phyloP scores from a whole-genome alignment of 2,797 vertebrate genomes.

The Chromobotia macracanthus region DNA sequence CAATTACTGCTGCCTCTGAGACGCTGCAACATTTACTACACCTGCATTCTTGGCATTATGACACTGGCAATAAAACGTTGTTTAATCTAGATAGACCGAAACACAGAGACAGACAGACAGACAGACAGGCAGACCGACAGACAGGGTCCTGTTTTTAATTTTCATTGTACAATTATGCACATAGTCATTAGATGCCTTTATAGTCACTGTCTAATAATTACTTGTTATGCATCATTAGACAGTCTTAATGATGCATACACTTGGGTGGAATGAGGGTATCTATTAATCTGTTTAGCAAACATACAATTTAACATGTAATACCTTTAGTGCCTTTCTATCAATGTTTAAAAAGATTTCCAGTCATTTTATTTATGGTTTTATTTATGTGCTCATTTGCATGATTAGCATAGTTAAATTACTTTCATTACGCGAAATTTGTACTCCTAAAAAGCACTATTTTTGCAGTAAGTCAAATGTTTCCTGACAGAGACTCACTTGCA shows the following conservation, averaged over 20 bases:
- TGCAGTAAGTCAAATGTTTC: background rate
- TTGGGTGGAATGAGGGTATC: background rate
- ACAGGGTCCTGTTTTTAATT: background rate
- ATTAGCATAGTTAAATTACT: background rate
- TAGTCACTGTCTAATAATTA: background rate
- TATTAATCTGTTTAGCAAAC: background rate
- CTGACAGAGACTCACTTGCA: background rate
- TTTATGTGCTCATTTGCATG: background rate
- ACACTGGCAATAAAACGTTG: background rate
- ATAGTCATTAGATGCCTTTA: background rate
- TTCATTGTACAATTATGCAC: slow-evolving; percentile 3
- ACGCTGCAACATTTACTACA: background rate
- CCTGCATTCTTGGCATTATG: background rate
- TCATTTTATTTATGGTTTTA: background rate
- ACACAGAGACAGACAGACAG: too few relatives aligned
- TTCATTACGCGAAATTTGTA: background rate
- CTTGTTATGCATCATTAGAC: slow-evolving; percentile 26
- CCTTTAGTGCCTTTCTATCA: background rate
- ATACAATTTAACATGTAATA: background rate
- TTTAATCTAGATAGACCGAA: too few relatives aligned
- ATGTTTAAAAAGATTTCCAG: background rate
- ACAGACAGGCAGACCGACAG: background rate
- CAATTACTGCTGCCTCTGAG: slow-evolving; percentile 24
- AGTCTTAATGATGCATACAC: background rate
- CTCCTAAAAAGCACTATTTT: background rate